Evolutionary conservation across 1,140 invertebrate genomes (phyloP).

Genomic region (Caenorhabditis remanei): DNA sequence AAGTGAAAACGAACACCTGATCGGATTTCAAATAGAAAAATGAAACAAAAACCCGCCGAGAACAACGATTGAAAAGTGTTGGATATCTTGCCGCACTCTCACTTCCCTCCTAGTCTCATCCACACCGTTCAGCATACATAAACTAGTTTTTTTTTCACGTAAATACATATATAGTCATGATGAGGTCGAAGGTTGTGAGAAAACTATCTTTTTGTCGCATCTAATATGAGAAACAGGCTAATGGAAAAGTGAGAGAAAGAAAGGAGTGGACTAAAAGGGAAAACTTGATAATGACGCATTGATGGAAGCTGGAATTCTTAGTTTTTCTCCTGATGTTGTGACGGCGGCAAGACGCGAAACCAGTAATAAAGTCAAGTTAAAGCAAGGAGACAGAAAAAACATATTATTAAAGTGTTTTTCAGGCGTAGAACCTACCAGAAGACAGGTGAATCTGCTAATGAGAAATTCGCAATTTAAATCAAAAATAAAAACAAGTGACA

Average conservation of each 20-base stretch:
- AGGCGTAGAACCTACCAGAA: conserved; percentile 26
- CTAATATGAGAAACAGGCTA: conserved; percentile 27
- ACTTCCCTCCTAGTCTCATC: background rate
- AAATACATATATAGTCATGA: conserved; percentile 49
- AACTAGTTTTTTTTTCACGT: conserved; percentile 36
- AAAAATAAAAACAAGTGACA: background rate
- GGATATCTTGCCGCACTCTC: conserved; percentile 33
- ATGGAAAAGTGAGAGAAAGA: background rate
- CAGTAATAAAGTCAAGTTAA: conserved; percentile 1
- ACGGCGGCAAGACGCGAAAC: background rate
- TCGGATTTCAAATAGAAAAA: conserved; percentile 24
- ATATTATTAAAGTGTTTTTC: background rate
- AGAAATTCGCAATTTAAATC: background rate
- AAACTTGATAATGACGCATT: conserved; percentile 53
- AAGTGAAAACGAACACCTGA: conserved; percentile 40
- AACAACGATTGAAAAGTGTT: background rate
- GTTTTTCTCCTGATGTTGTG: conserved; percentile 10
- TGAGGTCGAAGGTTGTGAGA: conserved; percentile 53
- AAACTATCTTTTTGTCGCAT: conserved; percentile 54
- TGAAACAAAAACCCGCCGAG: conserved; percentile 11
- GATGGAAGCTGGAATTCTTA: conserved; percentile 20
- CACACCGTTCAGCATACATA: conserved; percentile 44
- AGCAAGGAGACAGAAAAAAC: background rate
- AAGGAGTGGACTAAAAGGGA: background rate
- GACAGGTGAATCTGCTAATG: background rate